Evolutionary conservation across 2,888 invertebrate genomes (phyloP).

Genomic region (Chaetogeoica ovagalla): DNA sequence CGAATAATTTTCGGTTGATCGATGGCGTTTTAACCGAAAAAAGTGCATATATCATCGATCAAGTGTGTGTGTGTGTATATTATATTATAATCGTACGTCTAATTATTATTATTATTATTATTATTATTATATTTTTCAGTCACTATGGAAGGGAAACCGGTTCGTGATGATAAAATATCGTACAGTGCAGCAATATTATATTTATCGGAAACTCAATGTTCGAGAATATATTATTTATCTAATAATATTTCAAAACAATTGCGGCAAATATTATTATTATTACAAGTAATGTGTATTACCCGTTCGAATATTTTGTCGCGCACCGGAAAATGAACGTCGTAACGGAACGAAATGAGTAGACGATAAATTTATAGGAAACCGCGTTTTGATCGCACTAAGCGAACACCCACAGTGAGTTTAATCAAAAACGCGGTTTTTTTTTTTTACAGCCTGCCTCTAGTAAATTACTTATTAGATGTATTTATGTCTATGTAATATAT

Average conservation of each 20-base stretch:
- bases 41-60: neutral
- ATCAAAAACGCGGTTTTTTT: conserved; percentile 21
- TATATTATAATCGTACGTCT: neutral
- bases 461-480: neutral
- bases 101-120: conserved; percentile 43
- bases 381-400: conserved; percentile 3
- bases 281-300: too few species aligned
- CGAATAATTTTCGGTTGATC: conserved; percentile 9
- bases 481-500: neutral
- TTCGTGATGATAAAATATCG: neutral
- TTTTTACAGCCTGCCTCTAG: neutral
- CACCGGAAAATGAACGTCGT: neutral
- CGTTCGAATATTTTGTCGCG: too few species aligned
- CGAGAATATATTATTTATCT: neutral
- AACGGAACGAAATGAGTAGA: neutral
- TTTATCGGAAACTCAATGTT: neutral
- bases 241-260: neutral
- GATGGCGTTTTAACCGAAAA: conserved; percentile 20
- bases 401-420: conserved; percentile 19
- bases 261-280: too few species aligned
- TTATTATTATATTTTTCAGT: too few species aligned
- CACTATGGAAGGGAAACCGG: neutral
- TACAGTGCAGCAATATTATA: neutral
- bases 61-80: neutral
- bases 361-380: neutral